Conservation (phyloP, 2,113 vertebrate genomes). For the Myrmecophaga tridactyla region DNA sequence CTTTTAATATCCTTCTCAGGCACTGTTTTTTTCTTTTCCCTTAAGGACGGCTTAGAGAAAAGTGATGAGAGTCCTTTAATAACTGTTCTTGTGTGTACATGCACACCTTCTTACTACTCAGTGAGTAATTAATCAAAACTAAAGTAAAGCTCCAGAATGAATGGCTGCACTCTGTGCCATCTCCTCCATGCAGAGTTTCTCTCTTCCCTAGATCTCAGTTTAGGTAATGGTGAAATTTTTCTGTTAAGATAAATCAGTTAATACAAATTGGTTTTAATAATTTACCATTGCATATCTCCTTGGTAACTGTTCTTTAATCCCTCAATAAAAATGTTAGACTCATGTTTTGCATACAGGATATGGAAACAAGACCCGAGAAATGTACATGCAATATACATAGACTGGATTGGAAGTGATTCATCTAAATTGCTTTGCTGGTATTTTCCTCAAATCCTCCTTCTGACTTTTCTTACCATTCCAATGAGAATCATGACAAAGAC, state of each 20-base stretch:
- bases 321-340: conserved; percentile 17
- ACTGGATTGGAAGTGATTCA: not conserved
- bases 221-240: conserved; percentile 9
- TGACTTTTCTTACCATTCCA: conserved; percentile 44
- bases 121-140: conserved; percentile 66
- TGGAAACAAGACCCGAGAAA: conserved; percentile 41
- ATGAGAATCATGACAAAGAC: not conserved
- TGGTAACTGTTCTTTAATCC: conserved; percentile 23
- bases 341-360: not conserved
- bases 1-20: conserved; percentile 5
- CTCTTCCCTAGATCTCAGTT: conserved; percentile 27
- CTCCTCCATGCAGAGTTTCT: not conserved
- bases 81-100: not conserved
- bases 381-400: not conserved
- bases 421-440: not conserved
- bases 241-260: not conserved
- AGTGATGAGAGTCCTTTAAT: conserved; percentile 17
- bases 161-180: not conserved
- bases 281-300: not conserved
- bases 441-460: not conserved
- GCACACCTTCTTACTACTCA: not conserved
- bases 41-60: conserved; percentile 1
- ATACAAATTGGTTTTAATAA: conserved; percentile 27
- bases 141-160: conserved; percentile 40
- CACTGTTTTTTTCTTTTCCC: not conserved